Evolutionary conservation across 64 coral and sea anemone genomes (phyloP).

Genomic region (Trachythela sp.): DNA sequence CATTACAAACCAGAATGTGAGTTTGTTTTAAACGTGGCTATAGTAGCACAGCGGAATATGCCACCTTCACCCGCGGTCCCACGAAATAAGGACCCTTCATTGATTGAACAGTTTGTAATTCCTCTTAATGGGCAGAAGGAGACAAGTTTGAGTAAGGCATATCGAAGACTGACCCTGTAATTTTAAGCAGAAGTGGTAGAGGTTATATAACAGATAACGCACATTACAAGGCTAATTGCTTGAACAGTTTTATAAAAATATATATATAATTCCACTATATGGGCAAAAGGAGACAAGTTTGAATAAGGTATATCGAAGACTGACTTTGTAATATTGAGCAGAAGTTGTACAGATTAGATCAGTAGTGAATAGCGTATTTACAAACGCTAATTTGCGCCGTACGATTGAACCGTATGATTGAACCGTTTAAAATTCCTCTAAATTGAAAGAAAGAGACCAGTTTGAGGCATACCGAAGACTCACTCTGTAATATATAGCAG

Average conservation of each 20-base stretch:
- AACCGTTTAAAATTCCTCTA: no score
- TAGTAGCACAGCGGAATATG: slow-evolving; percentile 71
- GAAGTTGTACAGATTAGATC: no score
- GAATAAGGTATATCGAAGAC: neutral
- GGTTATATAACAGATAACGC: no score
- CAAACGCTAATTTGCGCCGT: no score
- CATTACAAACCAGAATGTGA: slow-evolving; percentile 70
- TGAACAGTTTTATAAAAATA: slow-evolving; percentile 36
- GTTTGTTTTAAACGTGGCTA: slow-evolving; percentile 79
- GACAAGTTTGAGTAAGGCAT: neutral
- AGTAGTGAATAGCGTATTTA: no score
- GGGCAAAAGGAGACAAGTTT: neutral
- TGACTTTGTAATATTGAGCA: neutral
- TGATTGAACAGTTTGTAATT: slow-evolving; percentile 72
- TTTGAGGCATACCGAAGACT: neutral
- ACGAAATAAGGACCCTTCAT: slow-evolving; percentile 70
- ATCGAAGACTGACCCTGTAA: slow-evolving; percentile 10
- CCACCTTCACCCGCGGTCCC: slow-evolving; percentile 63
- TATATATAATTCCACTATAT: slow-evolving; percentile 46
- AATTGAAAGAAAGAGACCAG: neutral
- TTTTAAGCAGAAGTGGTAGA: no score
- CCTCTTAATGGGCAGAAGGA: slow-evolving; percentile 31
- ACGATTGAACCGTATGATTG: no score
- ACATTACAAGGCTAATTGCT: slow-evolving; percentile 46
- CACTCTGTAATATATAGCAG: neutral